Evolutionary conservation across 2,797 vertebrate species (phyloP), one percentile per base, ranked within the genome.

Genomic region (Phylloscopus collybita): DNA sequence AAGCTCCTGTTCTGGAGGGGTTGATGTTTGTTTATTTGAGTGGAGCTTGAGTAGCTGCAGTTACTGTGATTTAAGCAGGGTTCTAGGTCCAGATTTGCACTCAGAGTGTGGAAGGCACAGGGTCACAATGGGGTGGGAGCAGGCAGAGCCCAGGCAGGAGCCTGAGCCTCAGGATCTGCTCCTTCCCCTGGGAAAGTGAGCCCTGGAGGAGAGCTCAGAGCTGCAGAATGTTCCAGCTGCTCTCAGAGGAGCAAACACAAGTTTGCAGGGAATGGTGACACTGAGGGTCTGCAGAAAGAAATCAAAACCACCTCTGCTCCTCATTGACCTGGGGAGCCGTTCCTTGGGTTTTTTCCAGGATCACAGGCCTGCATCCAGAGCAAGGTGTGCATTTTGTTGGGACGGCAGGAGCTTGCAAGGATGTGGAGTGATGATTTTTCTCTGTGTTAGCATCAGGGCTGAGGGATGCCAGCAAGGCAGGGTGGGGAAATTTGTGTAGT

Each of bases 211-310:
- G 36, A 69, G 53, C 51, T 29, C 40, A 50, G 66, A 71, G 62
- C 66, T 87, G 49, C 42, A 5, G 14, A 12, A 9, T 2, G 21
- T 16, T 44, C 53, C 47, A 56, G 57, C 59, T 53, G 62, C 42
- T 79, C 34, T 49, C 16, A 18, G 16, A 54, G 45, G 27, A 44
- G 3, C n/a, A 34, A 67, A 21, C 23, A 9, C 8, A 44, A 61
- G 18, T 15, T 45, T 59, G 36, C 5, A 38, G 73, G 57, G 36
- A 60, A 53, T 27, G 53, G 19, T 56, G 47, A n/a, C 36, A 36
- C 0, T 2, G 19, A n/a, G 38, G 3, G 2, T 36, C 59, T 69
- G 59, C 3, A 25, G 45, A 54, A 38, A 18, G 2, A 34, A 34
- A 25, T 34, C 50, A 69, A 14, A 57, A 11, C n/a, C 5, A 26